Conservation (phyloP, 2,113 vertebrate species). For the Festucalex cinctus region DNA sequence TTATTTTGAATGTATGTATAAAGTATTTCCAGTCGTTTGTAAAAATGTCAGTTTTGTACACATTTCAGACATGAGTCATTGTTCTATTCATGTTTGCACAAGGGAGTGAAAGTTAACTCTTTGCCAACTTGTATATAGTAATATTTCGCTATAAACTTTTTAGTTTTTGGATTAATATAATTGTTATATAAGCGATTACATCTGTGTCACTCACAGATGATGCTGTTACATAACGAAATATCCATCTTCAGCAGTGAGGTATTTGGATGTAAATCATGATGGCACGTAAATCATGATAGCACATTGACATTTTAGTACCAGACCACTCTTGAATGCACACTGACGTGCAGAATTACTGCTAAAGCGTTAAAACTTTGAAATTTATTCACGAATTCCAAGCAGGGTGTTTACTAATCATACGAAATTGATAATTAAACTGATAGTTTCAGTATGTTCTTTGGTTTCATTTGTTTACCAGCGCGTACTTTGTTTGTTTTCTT, state of each 20-base stretch:
- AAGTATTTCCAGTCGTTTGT: background rate
- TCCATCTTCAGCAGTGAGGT: slow-evolving; percentile 23
- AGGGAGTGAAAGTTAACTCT: slow-evolving; percentile 18
- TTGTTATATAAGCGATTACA: slow-evolving; percentile 34
- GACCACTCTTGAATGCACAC: background rate
- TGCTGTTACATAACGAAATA: slow-evolving; percentile 28
- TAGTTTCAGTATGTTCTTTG: background rate
- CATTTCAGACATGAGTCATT: background rate
- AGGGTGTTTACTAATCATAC: background rate
- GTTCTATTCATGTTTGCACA: background rate
- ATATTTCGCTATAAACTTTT: background rate
- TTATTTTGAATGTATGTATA: slow-evolving; percentile 13
- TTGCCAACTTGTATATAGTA: slow-evolving; percentile 1
- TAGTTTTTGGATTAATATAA: background rate
- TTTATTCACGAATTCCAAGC: background rate
- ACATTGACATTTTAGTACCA: background rate
- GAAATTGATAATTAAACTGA: background rate
- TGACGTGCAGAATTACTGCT: background rate
- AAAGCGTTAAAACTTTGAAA: background rate
- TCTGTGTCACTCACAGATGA: slow-evolving; percentile 20
- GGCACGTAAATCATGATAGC: slow-evolving; percentile 1
- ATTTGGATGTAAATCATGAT: slow-evolving; percentile 18
- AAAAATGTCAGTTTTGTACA: background rate
- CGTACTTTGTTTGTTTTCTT: background rate
- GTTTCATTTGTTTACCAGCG: background rate